Percentiles rank a stretch among this genome's conserved stretches.
phyloP scores from a whole-genome alignment of 2,113 vertebrate species.

The Ceratotherium simum region DNA sequence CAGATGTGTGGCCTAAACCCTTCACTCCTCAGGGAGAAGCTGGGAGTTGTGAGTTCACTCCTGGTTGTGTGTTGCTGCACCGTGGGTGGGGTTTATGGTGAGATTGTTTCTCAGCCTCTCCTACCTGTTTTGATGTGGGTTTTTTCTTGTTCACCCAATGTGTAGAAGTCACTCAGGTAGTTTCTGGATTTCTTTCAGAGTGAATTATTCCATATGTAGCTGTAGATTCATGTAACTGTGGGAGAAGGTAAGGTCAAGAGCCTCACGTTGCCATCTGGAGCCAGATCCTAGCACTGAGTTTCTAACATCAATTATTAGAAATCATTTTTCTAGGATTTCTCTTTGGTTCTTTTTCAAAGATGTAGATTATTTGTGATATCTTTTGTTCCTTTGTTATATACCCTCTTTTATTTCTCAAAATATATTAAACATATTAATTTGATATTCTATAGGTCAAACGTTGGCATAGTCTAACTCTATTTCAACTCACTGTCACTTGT shows the following conservation, averaged over 20 bases:
- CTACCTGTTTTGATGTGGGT: not conserved
- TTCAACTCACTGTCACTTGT: not conserved
- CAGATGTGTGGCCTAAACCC: not conserved
- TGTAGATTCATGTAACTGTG: not conserved
- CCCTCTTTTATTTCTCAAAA: not conserved
- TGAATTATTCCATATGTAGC: too few species aligned
- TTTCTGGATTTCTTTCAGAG: not conserved
- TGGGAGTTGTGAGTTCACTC: not conserved
- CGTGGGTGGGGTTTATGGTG: not conserved
- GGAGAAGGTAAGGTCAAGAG: not conserved
- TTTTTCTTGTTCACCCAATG: not conserved
- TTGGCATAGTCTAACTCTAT: not conserved
- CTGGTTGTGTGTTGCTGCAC: not conserved
- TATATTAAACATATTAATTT: not conserved
- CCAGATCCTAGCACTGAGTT: not conserved
- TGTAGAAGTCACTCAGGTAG: not conserved
- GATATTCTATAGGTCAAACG: not conserved
- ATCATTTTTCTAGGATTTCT: slow-evolving; percentile 50
- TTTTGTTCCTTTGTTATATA: slow-evolving; percentile 27
- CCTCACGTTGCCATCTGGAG: not conserved
- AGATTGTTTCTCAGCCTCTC: not conserved
- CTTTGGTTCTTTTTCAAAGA: not conserved
- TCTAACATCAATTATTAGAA: not conserved
- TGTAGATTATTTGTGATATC: not conserved
- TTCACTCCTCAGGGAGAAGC: not conserved